Conservation (phyloP, 2,797 vertebrate species). For the Tarsius wallacei region DNA sequence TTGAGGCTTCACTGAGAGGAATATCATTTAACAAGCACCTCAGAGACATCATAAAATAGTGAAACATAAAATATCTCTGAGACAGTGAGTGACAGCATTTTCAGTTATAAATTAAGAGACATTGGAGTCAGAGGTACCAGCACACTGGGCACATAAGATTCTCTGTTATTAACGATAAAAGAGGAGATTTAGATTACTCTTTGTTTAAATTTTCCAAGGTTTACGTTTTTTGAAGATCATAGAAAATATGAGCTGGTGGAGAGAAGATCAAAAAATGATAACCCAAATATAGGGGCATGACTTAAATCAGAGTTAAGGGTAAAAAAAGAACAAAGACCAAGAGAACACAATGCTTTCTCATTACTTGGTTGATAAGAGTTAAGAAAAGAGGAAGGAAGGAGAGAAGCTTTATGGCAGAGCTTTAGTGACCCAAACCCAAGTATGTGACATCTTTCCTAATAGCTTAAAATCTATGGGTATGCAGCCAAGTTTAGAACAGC, state of each 20-base stretch:
- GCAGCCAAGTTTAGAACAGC: background rate
- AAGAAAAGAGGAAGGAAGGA: background rate
- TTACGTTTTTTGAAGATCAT: background rate
- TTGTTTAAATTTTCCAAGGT: constrained; percentile 15
- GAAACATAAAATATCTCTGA: background rate
- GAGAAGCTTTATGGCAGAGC: background rate
- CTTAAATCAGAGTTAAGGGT: background rate
- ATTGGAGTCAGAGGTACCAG: background rate
- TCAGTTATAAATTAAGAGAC: constrained; percentile 9
- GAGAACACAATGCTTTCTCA: background rate
- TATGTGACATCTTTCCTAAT: background rate
- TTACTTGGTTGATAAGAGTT: background rate
- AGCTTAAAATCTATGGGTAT: background rate
- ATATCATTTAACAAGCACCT: background rate
- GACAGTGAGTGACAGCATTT: background rate
- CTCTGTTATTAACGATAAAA: constrained; percentile 3
- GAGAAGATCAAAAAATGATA: background rate
- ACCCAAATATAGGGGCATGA: background rate
- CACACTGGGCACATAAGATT: background rate
- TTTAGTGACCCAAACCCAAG: background rate
- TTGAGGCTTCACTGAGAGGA: background rate
- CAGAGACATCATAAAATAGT: background rate
- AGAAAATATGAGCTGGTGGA: background rate
- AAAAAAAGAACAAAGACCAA: background rate
- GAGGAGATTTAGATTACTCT: background rate